A percentile compares a stretch with the other conserved stretches of the same genome.
Conservation (phyloP, 2,888 invertebrate genomes). For the Tetranychus piercei region DNA sequence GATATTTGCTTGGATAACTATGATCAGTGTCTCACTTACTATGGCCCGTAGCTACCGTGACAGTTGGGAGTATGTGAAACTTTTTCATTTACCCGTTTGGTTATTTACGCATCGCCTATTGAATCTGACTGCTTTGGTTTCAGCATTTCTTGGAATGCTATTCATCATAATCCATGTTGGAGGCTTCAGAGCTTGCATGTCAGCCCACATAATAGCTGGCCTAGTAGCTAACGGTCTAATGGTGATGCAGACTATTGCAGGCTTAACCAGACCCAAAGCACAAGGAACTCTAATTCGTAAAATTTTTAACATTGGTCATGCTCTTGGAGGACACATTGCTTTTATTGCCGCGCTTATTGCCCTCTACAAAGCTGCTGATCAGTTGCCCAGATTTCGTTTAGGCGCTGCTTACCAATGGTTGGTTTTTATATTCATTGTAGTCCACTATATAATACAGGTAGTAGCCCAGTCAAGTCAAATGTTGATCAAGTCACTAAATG, state of each 20-base stretch:
- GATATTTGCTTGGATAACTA: not conserved
- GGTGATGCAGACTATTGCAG: not conserved
- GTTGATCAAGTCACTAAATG: not conserved
- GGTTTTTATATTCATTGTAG: not conserved
- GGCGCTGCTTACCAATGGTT: not conserved
- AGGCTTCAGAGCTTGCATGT: not conserved
- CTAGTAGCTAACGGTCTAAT: not conserved
- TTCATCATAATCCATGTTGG: not conserved
- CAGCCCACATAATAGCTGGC: not conserved
- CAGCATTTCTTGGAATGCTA: not conserved
- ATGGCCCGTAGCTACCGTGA: not conserved
- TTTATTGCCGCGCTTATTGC: not conserved
- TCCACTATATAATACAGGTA: not conserved
- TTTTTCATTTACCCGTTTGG: not conserved
- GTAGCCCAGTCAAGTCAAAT: not conserved
- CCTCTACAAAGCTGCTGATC: not conserved
- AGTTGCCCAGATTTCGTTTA: not conserved
- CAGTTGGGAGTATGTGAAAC: not conserved
- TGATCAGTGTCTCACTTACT: not conserved
- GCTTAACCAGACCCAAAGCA: not conserved
- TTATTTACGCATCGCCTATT: not conserved
- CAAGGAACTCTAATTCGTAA: not conserved
- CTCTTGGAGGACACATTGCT: not conserved
- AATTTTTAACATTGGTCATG: not conserved
- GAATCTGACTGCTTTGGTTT: not conserved